A percentile compares a stretch with the other conserved stretches of the same genome.
phyloP scores from a whole-genome alignment of 2,797 vertebrate species.

The Chrysocyon brachyurus region DNA sequence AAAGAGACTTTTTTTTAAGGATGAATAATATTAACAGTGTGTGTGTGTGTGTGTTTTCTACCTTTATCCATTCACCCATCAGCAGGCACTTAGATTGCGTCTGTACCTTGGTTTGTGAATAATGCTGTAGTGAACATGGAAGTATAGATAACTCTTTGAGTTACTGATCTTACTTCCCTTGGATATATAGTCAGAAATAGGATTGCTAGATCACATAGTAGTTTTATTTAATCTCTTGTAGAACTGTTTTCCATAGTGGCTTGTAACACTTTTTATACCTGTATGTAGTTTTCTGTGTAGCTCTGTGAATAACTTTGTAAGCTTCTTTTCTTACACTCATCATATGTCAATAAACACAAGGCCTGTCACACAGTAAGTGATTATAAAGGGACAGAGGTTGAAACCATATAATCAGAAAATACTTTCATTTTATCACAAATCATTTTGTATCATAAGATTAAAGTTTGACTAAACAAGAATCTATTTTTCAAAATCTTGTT shows the following conservation, averaged over 20 bases:
- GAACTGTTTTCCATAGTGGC: not conserved
- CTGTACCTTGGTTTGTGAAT: not conserved
- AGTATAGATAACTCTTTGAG: not conserved
- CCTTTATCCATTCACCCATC: not conserved
- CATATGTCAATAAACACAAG: not conserved
- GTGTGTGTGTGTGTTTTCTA: not conserved
- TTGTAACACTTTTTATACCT: not conserved
- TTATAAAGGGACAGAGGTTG: not conserved
- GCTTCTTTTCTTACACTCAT: not conserved
- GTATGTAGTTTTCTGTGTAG: not conserved
- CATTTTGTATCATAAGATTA: not conserved
- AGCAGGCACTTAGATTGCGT: not conserved
- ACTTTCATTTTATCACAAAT: not conserved
- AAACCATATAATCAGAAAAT: not conserved
- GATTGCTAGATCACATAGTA: not conserved
- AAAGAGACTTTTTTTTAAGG: not conserved
- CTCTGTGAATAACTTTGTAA: not conserved
- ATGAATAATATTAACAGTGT: not conserved
- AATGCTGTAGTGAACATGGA: not conserved
- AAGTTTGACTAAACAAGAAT: not conserved
- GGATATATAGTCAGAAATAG: not conserved
- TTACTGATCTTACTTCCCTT: not conserved
- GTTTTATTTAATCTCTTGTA: not conserved
- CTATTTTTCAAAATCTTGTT: not conserved
- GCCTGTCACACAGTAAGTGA: not conserved